These are phyloP conservation scores for Psylliodes chrysocephalus DNA, from an alignment of 2,888 invertebrate genomes.

Conservation along the genomic window DNA sequence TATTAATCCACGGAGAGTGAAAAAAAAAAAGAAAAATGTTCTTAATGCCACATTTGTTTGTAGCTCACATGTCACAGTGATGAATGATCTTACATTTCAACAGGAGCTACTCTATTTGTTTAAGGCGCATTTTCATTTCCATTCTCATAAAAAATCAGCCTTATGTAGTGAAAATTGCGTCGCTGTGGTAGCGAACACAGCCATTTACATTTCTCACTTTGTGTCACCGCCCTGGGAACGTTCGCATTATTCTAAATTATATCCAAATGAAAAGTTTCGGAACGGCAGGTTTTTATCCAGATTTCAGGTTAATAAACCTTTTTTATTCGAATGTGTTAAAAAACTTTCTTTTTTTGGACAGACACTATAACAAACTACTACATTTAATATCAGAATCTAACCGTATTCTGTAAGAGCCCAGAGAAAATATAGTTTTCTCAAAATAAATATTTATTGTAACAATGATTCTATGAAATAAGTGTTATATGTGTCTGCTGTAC, in stretches of 20 bases:
- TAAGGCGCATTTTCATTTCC: conserved; percentile 30
- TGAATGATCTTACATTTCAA: conserved; percentile 21
- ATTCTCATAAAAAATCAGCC: conserved; percentile 26
- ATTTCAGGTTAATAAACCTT: neutral
- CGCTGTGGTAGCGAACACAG: conserved; percentile 4
- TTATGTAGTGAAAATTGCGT: conserved; percentile 33
- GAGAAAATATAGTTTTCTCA: too few species aligned
- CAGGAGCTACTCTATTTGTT: conserved; percentile 30
- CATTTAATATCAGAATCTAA: too few species aligned
- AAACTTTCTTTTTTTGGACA: too few species aligned
- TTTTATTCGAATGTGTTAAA: too few species aligned
- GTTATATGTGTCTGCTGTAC: too few species aligned
- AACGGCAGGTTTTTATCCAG: neutral
- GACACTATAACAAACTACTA: too few species aligned
- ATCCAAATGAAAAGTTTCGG: conserved; percentile 13
- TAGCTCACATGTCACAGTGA: conserved; percentile 16
- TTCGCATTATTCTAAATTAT: conserved; percentile 17
- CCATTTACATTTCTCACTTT: conserved; percentile 21
- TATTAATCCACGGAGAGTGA: neutral
- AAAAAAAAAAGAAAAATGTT: conserved; percentile 6
- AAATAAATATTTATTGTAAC: too few species aligned
- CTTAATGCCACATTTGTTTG: neutral
- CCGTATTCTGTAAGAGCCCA: too few species aligned
- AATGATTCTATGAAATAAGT: too few species aligned
- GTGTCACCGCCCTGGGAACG: conserved; percentile 2